Conservation (phyloP, 1,140 invertebrate species). For the Colletes gigas region DNA sequence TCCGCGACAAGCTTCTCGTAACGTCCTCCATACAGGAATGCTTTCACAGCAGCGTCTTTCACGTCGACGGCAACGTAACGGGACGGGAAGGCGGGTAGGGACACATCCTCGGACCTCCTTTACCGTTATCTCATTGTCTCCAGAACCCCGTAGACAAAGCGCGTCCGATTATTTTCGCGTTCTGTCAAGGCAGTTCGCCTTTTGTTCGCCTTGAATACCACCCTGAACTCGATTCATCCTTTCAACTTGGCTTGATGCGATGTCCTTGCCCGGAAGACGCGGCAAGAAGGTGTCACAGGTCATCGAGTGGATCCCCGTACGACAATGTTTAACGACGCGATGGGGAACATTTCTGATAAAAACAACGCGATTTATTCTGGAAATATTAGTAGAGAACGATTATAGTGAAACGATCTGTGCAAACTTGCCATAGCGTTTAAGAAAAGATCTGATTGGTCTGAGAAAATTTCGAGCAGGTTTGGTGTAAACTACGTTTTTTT, state of each 20-base stretch:
- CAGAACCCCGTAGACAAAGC: conserved; percentile 37
- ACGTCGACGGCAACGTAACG: not conserved
- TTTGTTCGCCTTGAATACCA: conserved; percentile 49
- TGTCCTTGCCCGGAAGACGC: conserved; percentile 4
- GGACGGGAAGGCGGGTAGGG: no score
- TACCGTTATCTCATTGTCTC: conserved; percentile 40
- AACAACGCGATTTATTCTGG: no score
- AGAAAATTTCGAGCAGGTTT: no score
- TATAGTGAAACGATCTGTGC: no score
- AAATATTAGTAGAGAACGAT: no score
- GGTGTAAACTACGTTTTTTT: no score
- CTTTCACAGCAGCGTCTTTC: conserved; percentile 29
- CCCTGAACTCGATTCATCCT: conserved; percentile 42
- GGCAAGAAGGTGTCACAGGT: not conserved
- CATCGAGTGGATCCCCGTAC: not conserved
- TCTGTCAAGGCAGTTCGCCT: conserved; percentile 32
- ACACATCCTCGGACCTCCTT: not conserved
- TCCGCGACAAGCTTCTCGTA: conserved; percentile 26
- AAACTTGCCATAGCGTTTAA: no score
- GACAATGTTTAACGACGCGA: not conserved
- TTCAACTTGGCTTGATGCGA: not conserved
- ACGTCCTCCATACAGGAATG: conserved; percentile 19
- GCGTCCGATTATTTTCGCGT: conserved; percentile 57
- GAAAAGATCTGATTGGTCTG: no score
- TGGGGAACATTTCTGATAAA: no score